These are phyloP conservation scores for Geotrupes spiniger DNA, from an alignment of 2,888 invertebrate genomes.

Conservation along the genomic window DNA sequence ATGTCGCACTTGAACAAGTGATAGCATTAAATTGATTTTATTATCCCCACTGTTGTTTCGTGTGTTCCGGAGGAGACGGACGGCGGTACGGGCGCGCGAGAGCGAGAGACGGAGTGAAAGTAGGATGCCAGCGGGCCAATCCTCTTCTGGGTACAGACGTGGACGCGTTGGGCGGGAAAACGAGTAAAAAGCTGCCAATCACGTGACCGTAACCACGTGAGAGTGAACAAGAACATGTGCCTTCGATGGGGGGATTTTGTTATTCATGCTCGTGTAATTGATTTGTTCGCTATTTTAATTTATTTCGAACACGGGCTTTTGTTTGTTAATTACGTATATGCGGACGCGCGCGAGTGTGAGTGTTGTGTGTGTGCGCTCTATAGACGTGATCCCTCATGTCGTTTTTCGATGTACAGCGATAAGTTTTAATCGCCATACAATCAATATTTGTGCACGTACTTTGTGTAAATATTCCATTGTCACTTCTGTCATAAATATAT, in stretches of 20 bases:
- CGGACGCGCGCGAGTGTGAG: neutral
- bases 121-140: slow-evolving; percentile 34
- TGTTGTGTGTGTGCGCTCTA: no score
- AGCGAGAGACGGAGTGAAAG: no score
- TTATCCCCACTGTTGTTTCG: slow-evolving; percentile 43
- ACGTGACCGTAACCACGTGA: slow-evolving; percentile 25
- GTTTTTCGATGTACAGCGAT: no score
- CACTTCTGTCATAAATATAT: no score
- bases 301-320: slow-evolving; percentile 34
- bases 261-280: slow-evolving; percentile 45
- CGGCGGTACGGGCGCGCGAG: no score
- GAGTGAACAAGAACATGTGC: slow-evolving; percentile 5
- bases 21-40: slow-evolving; percentile 54
- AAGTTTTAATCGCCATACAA: no score
- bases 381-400: no score
- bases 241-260: slow-evolving; percentile 18
- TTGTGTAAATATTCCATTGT: no score
- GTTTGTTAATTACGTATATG: slow-evolving; percentile 22
- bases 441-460: no score
- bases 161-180: slow-evolving; percentile 44
- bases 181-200: slow-evolving; percentile 47
- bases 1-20: slow-evolving; percentile 29
- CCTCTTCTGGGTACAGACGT: slow-evolving; percentile 40
- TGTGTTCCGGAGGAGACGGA: no score
- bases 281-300: slow-evolving; percentile 44